Evolutionary conservation across 1,140 invertebrate genomes (phyloP), one percentile per base, ranked within the genome.

Genomic region (Psix sp.): DNA sequence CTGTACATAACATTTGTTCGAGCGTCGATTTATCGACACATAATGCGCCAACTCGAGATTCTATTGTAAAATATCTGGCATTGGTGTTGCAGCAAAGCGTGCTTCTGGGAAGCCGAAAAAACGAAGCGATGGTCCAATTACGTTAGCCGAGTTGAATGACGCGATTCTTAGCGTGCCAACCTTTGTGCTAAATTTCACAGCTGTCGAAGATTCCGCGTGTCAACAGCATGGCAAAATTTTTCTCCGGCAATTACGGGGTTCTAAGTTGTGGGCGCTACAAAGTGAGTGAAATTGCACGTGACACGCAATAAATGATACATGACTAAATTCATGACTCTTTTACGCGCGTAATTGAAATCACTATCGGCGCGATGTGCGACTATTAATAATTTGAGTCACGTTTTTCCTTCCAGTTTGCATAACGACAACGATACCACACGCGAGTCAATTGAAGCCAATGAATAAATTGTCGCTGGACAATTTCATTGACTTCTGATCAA

Each of bases 201-300:
- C 88, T 51, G 88, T 91, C 56, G 88, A 90, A 74, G 88, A 91
- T 82, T 82, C 88, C 20, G 89, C 90, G 79, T 92, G 91, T 84
- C 88, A 90, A 72, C 88, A 90, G 75, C 91, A 92, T 49, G 88
- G 91, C 36, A 90, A 91, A 80, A 90, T 92, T 74, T 89, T 92
- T 63, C 81, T 91, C 52, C 86, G 90, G 56, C 91, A 92, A 82
- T 82, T 92, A 68, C 89, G 90, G 24, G 89, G 90, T 18, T 88
- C 89, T 40, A 92, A 92, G 84, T 73, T 92, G 43, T 92, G 91
- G 91, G 90, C 91, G 38, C 81, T 92, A 63, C 91, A 92, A 86
- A 92, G 91, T 92, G 87, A 74, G 71, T 74, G 33, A 57, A 79
- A 74, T 67, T 73, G 54, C 66, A 46, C 49, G 63, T 67, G 51